Percentiles rank a stretch among this genome's conserved stretches.
These are phyloP conservation scores for Numenius phaeopus DNA, from an alignment of 2,797 vertebrate species.

Conservation along the genomic window DNA sequence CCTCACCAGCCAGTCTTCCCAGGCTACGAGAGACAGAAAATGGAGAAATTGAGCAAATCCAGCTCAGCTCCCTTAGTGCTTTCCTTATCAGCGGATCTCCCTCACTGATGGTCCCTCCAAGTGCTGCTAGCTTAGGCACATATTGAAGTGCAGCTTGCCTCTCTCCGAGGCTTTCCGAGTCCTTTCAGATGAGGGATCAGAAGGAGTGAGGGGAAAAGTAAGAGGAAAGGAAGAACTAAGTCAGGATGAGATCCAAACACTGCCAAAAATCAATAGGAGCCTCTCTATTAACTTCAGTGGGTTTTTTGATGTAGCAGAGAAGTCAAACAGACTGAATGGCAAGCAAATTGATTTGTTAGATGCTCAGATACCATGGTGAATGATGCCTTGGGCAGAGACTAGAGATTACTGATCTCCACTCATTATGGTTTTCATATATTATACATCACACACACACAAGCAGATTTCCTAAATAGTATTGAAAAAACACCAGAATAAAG, in stretches of 20 bases:
- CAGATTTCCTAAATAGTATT: neutral
- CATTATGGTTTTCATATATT: neutral
- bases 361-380: neutral
- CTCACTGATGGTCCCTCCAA: neutral
- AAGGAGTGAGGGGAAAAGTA: neutral
- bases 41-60: neutral
- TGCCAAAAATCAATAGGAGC: neutral
- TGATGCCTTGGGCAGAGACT: neutral
- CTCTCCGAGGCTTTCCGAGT: fast-evolving
- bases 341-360: conserved; percentile 29
- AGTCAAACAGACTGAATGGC: neutral
- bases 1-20: neutral
- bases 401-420: neutral
- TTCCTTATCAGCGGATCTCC: neutral
- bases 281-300: neutral
- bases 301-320: neutral
- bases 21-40: neutral
- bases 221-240: neutral
- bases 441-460: neutral
- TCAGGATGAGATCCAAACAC: neutral
- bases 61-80: neutral
- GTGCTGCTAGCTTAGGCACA: neutral
- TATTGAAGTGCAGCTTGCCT: neutral
- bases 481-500: conserved; percentile 3
- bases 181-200: neutral